Conservation (phyloP, 92 coral and sea anemone species). For the Virgularia gustaviana region DNA sequence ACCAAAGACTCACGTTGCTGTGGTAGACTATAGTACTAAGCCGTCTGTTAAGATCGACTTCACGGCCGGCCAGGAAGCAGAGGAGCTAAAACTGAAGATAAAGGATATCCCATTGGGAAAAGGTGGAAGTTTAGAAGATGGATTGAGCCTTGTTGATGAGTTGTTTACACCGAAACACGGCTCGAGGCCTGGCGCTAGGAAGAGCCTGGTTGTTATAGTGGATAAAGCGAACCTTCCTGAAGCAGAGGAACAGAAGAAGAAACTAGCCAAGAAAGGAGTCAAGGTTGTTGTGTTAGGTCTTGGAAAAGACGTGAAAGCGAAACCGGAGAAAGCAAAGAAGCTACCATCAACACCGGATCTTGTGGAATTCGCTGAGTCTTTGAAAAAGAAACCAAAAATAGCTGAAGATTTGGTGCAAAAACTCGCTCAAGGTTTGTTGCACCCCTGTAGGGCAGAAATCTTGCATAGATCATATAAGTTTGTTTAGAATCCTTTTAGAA, state of each 20-base stretch:
- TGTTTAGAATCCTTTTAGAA: too few species aligned
- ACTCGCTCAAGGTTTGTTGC: conserved; percentile 37
- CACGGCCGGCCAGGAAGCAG: conserved; percentile 41
- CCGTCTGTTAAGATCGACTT: conserved; percentile 61
- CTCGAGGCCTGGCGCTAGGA: conserved; percentile 66
- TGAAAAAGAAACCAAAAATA: conserved; percentile 24
- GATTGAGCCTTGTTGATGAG: conserved; percentile 46
- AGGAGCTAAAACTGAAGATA: conserved; percentile 44
- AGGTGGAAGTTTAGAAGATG: conserved; percentile 67
- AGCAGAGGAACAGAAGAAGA: conserved; percentile 48
- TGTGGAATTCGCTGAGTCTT: conserved; percentile 17
- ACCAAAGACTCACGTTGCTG: conserved; percentile 60
- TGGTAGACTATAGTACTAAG: conserved; percentile 80
- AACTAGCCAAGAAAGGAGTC: conserved; percentile 59
- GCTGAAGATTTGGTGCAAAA: conserved; percentile 29
- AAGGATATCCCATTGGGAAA: conserved; percentile 38
- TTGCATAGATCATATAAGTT: too few species aligned
- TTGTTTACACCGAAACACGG: conserved; percentile 65
- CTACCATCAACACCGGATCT: conserved; percentile 29
- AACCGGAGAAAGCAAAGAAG: conserved; percentile 19
- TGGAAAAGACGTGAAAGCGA: conserved; percentile 65
- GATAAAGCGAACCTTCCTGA: conserved; percentile 55
- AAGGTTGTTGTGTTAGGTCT: conserved; percentile 76
- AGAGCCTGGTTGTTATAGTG: conserved; percentile 65
- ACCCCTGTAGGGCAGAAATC: too few species aligned